Evolutionary conservation across 2,113 vertebrate genomes (phyloP).

Genomic region (Asarcornis scutulata): DNA sequence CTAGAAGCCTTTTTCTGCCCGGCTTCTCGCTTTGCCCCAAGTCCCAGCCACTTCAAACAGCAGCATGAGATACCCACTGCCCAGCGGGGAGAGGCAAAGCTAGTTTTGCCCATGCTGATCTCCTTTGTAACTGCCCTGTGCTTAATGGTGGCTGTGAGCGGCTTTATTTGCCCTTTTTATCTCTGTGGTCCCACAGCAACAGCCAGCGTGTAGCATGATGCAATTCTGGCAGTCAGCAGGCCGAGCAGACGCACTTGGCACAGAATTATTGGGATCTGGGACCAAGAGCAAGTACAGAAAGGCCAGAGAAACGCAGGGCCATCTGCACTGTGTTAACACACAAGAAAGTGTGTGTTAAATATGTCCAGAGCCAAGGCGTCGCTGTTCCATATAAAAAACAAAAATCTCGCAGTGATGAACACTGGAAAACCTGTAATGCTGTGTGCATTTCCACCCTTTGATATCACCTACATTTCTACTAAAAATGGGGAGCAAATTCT

Average conservation of each 20-base stretch:
- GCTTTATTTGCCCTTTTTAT: background rate
- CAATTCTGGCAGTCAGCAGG: background rate
- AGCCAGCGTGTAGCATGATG: background rate
- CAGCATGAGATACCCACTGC: background rate
- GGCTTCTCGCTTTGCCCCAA: background rate
- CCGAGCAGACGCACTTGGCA: background rate
- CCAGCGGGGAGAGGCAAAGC: background rate
- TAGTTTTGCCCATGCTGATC: background rate
- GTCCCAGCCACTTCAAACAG: slow-evolving; percentile 33
- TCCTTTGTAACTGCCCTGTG: background rate
- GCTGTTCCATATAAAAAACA: background rate
- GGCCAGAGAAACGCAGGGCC: background rate
- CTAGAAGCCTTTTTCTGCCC: background rate
- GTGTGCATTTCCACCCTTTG: background rate
- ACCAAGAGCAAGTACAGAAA: background rate
- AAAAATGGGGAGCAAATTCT: background rate
- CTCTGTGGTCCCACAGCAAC: background rate
- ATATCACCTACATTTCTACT: background rate
- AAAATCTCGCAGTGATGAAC: background rate
- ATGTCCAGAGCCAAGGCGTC: background rate
- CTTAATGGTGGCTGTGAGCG: background rate
- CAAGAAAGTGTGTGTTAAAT: background rate
- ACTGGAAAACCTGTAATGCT: background rate
- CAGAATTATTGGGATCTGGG: background rate
- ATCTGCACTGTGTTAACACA: background rate